These are phyloP conservation scores for Idaea biselata DNA, from an alignment of 2,888 invertebrate genomes.

Conservation along the genomic window DNA sequence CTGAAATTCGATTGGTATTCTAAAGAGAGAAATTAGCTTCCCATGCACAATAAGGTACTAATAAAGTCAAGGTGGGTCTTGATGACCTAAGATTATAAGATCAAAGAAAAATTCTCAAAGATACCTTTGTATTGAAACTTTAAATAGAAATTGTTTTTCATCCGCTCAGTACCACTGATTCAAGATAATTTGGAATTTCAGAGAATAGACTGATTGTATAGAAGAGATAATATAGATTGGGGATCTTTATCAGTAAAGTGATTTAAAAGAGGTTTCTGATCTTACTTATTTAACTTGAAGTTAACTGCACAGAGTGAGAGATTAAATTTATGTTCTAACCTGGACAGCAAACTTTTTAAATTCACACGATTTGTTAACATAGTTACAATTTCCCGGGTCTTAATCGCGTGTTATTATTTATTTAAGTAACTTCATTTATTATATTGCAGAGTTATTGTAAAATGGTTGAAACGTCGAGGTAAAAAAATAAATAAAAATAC, in stretches of 20 bases:
- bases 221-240: background rate
- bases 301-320: no score
- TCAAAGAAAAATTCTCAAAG: constrained; percentile 23
- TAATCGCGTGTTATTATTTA: no score
- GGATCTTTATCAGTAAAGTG: background rate
- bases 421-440: no score
- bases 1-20: no score
- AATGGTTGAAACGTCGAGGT: no score
- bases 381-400: no score
- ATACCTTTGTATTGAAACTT: constrained; percentile 22
- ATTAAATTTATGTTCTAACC: no score
- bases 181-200: constrained; percentile 11
- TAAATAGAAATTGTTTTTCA: constrained; percentile 21
- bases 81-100: constrained; percentile 12
- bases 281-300: background rate
- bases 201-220: constrained; percentile 4
- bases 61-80: constrained; percentile 16
- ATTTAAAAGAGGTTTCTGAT: background rate
- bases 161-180: constrained; percentile 13
- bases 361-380: no score
- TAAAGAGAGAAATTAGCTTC: constrained; percentile 10
- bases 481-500: no score
- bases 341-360: no score
- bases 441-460: no score
- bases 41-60: constrained; percentile 16